These are phyloP conservation scores for Rostratula benghalensis DNA, from an alignment of 2,113 vertebrate species.

Conservation along the genomic window DNA sequence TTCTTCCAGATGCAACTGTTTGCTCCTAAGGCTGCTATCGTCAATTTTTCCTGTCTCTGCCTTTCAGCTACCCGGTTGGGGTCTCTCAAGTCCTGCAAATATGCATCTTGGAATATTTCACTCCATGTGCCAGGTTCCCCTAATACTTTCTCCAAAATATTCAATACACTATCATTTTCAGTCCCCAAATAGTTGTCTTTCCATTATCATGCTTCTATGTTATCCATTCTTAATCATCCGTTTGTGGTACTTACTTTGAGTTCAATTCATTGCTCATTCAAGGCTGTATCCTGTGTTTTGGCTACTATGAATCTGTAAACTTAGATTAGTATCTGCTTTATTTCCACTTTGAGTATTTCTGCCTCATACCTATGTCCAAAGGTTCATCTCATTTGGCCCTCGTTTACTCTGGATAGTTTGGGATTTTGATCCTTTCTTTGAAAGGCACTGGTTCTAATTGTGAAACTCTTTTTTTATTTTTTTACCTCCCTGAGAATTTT, in stretches of 20 bases:
- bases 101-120: neutral
- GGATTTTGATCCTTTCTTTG: neutral
- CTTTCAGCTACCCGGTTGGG: neutral
- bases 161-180: neutral
- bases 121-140: neutral
- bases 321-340: neutral
- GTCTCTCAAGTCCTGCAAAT: neutral
- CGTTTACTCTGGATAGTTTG: neutral
- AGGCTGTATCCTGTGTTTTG: neutral
- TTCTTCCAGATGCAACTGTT: conserved; percentile 65
- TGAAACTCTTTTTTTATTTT: neutral
- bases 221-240: neutral
- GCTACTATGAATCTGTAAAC: neutral
- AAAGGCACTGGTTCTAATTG: neutral
- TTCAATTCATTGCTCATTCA: neutral
- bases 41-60: conserved; percentile 11
- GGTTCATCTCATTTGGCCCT: neutral
- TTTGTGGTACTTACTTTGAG: neutral
- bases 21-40: conserved; percentile 28
- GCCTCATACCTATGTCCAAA: neutral
- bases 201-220: neutral
- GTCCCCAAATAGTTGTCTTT: neutral
- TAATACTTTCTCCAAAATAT: neutral
- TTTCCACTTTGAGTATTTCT: neutral
- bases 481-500: neutral